Evolutionary conservation across 37 sponge, comb jelly and placozoan species (phyloP), one percentile per base, ranked within the genome.

Genomic region (Halichondria panicea): DNA sequence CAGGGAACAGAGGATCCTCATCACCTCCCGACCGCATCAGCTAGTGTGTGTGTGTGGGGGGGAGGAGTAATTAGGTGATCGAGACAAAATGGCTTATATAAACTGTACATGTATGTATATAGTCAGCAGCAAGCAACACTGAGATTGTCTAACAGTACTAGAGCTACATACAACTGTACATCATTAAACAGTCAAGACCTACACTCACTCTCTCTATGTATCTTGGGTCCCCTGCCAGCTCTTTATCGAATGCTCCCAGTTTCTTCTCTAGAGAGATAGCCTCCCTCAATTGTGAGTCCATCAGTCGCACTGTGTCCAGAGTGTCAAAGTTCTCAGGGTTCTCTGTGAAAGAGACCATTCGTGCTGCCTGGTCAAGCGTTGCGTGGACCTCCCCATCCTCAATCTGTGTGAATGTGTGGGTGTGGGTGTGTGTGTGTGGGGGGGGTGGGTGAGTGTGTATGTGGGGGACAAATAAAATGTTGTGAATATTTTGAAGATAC

Each of bases 321-420:
- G 72, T 57, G 39, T 80, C 75, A 58, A 63, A 85, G 36, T 59
- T 77, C 55, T 88, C 89, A 21, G 87, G 92, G 56, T 63, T 88
- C 64, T 91, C 95, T 32, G 72, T 81, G 78, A 96, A 96, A 18
- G 86, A 87, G 13, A 96, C 89, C 89, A 90, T 90, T 24, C 82
- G 81, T 27, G 66, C 65, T 1, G 55, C 61, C 61, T 96, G 97
- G 74, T 94, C 89, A 38, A 96, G 88, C 32, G 81, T 84, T 6
- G 97, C 97, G 63, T 83, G 87, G 4, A 96, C 74, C 61, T 93
- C 97, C 6, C 88, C 89, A 56, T 83, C 76, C 66, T 94, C 97
- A 18, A 96, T 93, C 95, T 94, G 55, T 48, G 43, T 2, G 44
- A 45, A 59, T 28, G 31, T 28, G 56, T 22, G 66, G 4, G 74